Base-by-base conservation (phyloP, 2,113 vertebrate genomes). In the Percopsis transmontana region DNA sequence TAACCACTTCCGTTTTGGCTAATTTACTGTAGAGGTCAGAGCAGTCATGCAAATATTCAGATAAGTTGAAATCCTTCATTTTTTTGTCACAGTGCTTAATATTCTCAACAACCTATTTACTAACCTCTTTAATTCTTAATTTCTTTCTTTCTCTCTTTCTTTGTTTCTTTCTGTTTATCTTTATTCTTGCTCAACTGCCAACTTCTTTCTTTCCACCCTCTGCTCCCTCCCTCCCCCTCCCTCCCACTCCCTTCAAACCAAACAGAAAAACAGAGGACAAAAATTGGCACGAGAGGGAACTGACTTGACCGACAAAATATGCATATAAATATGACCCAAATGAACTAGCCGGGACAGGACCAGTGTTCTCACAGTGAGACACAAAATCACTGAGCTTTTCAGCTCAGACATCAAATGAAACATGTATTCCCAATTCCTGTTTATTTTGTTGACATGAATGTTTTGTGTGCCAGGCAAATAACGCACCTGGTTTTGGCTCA, bases 301-400 rank as follows among this genome's bases (percentile, higher is more conserved):
- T 89, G 84, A 88, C 77, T 80, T 48, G 70, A 87, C 80, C 77
- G 74, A 82, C 75, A 87, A 88, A 72, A 76, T 87, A 89, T 83
- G 81, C 53, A 66, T 72, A 68, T 83, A 82, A 87, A 84, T 69
- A 72, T 15, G 74, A 67, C 52, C 51, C 63, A 72, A 72, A 58
- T 18, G 20, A 64, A 70, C 52, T 68, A 9, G 2, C 18, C 27
- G 27, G 27, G 27, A 33, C 72, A 48, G 63, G 50, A 62, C 39
- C 53, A 12, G 56, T 51, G 50, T 44, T 72, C 48, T 80, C 69
- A 42, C 62, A 57, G 1, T 54, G 41, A 51, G n/a, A 14, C 54
- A 39, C 33, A 11, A 57, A 39, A 15, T 15, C 54, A 11, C 19
- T 10, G 15, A 7, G 18, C 48, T 61, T 20, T 58, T 39, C n/a